Percentiles rank a stretch among this genome's conserved stretches.
These are phyloP conservation scores for Xanthorhoe spadicearia DNA, from an alignment of 2,888 invertebrate species.

Conservation along the genomic window DNA sequence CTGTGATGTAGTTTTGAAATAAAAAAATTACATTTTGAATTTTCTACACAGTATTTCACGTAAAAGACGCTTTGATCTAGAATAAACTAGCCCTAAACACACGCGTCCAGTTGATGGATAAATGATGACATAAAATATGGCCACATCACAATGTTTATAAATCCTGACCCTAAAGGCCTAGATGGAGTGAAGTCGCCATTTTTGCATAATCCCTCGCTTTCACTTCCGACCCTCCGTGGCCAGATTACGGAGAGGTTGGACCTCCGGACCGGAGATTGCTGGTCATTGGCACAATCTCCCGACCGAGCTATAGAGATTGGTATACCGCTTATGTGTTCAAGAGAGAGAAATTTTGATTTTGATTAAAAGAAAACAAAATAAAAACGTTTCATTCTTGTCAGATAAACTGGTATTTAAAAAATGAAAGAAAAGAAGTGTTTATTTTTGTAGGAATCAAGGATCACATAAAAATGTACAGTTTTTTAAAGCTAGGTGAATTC, in stretches of 20 bases:
- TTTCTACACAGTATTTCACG: no score
- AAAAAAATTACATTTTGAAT: no score
- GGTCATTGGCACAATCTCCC: constrained; percentile 11
- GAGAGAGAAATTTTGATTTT: background rate
- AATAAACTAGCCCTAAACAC: no score
- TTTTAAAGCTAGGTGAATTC: no score
- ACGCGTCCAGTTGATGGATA: background rate
- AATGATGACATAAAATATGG: constrained; percentile 11
- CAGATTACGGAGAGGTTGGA: constrained; percentile 9
- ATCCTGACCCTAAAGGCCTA: constrained; percentile 5
- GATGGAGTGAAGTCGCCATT: constrained; percentile 12
- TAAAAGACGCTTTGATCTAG: no score
- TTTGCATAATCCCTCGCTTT: constrained; percentile 34
- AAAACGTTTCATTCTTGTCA: no score
- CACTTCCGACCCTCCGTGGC: constrained; percentile 29
- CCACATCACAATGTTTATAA: background rate
- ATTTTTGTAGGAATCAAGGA: no score
- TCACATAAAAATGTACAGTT: no score
- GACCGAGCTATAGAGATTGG: constrained; percentile 19
- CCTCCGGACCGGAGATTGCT: constrained; percentile 30
- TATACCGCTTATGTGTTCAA: background rate
- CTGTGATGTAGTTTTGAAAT: no score
- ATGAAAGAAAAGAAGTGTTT: no score
- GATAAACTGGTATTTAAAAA: no score
- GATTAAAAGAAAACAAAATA: no score